Conservation (phyloP, 2,113 vertebrate species). For the Sapajus apella region DNA sequence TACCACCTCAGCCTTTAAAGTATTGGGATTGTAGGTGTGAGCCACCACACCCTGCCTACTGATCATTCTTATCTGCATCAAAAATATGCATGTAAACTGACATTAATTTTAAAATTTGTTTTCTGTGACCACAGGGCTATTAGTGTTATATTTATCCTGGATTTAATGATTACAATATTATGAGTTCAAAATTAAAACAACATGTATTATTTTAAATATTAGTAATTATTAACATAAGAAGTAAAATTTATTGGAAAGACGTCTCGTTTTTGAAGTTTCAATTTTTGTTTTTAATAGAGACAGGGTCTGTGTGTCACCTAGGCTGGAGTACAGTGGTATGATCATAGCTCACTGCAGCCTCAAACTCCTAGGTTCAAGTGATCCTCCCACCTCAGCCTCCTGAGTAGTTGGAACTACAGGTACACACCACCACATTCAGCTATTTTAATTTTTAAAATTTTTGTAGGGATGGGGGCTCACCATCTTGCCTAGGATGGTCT, state of each 20-base stretch:
- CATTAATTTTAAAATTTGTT: neutral
- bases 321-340: too few relatives aligned
- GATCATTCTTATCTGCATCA: constrained; percentile 6
- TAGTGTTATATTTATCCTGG: constrained; percentile 28
- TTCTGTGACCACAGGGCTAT: neutral
- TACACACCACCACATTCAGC: too few relatives aligned
- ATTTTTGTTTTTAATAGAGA: too few relatives aligned
- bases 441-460: too few relatives aligned
- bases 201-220: constrained; percentile 31
- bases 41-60: too few relatives aligned
- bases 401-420: too few relatives aligned
- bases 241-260: constrained; percentile 19
- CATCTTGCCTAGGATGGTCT: too few relatives aligned
- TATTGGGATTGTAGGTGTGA: neutral
- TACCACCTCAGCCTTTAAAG: neutral
- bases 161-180: constrained; percentile 39
- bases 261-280: neutral
- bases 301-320: too few relatives aligned
- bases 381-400: too few relatives aligned
- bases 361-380: too few relatives aligned
- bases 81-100: neutral
- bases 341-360: too few relatives aligned
- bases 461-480: too few relatives aligned
- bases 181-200: neutral
- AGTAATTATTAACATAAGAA: neutral